Evolutionary conservation across 2,888 invertebrate genomes (phyloP), one percentile per base, ranked within the genome.

Genomic region (Ennomos erosarius): DNA sequence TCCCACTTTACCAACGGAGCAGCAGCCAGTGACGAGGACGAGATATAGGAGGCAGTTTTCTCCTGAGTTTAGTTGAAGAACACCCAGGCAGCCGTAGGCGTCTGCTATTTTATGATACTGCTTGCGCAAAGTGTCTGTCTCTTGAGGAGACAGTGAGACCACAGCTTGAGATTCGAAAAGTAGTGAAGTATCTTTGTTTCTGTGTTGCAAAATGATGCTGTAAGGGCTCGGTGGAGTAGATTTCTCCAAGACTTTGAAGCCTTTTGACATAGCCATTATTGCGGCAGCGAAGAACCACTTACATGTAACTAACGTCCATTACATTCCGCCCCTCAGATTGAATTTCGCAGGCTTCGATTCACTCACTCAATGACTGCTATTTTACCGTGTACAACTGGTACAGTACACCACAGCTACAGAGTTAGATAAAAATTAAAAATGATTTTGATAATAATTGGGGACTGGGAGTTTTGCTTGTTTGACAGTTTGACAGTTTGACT

Each of bases 1-100:
- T 45, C 96, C 96, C 44, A 99, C 96, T 92, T 99, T 99, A 9
- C 99, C 99, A 66, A 99, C 96, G 9, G 99, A 99, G 72, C 98
- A 96, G 86, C 99, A 99, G 37, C 99, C 98, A 10, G 98, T 99
- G 52, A 99, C 97, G 78, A 99, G 94, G 9, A 99, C 98, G 56
- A 99, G 94, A 78, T 98, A 99, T 48, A 98, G 93, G 53, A 98
- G 94, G 38, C 96, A 96, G 77, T 94, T 95, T 82, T 98, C 97
- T 49, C 97, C 97, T 60, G 96, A 95, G 85, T 97, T 96, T 45
- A 98, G 87, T 77, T 98, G 98, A 0, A 99, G 93, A 2, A 99
- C 98, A 44, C 99, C 99, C 55, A 99, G 92, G 79, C 99, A 98
- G 33, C 99, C 99, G 85, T 99, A 99, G 0, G 98, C 98, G 90